A percentile compares a stretch with the other conserved stretches of the same genome.
Evolutionary conservation across 2,888 invertebrate genomes (phyloP).

Genomic region (Conomelus anceps): DNA sequence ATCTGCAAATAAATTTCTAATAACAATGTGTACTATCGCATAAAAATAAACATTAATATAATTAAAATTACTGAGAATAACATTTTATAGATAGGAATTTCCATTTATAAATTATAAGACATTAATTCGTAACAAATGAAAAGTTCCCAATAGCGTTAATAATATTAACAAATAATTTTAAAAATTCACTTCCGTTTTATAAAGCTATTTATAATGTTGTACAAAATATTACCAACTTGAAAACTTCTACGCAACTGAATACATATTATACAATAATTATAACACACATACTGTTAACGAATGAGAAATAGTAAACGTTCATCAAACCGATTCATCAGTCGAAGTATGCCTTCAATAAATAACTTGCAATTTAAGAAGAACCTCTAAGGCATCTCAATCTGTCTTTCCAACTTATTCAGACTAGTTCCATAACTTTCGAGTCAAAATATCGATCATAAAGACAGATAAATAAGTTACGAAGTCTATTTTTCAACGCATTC

Average conservation of each 20-base stretch:
- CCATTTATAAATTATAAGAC: neutral
- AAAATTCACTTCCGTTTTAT: neutral
- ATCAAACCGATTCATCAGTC: neutral
- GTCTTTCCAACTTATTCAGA: neutral
- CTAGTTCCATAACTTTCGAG: neutral
- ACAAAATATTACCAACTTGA: neutral
- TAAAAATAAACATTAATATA: neutral
- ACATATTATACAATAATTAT: neutral
- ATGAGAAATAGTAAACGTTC: neutral
- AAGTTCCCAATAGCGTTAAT: neutral
- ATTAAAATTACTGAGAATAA: neutral
- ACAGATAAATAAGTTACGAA: neutral
- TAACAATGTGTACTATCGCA: neutral
- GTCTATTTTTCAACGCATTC: neutral
- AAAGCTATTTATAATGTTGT: neutral
- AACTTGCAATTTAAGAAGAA: neutral
- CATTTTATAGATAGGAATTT: neutral
- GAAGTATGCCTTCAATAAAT: neutral
- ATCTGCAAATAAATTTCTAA: neutral
- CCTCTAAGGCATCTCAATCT: neutral
- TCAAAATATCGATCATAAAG: neutral
- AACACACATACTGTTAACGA: neutral
- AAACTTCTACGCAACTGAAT: neutral
- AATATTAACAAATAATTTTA: conserved; percentile 1
- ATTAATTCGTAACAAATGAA: neutral